phyloP scores from a whole-genome alignment of 2,113 vertebrate genomes.

The Cyanistes caeruleus region DNA sequence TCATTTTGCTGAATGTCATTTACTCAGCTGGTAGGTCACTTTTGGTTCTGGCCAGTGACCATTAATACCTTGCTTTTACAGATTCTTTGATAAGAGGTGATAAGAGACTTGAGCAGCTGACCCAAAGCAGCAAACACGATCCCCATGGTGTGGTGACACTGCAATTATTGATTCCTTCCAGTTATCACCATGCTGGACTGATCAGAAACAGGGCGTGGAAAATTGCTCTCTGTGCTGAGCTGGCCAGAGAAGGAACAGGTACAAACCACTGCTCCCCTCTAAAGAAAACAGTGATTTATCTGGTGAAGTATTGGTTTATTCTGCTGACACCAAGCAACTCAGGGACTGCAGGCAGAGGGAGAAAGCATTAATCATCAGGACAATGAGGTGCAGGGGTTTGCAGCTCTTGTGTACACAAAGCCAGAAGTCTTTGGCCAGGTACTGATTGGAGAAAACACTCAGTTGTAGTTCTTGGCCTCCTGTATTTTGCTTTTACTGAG shows the following conservation, averaged over 20 bases:
- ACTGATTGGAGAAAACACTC: neutral
- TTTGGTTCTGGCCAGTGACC: neutral
- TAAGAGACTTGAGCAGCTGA: neutral
- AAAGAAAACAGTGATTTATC: neutral
- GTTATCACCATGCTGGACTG: neutral
- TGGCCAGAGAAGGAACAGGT: neutral
- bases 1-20: neutral
- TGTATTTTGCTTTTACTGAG: neutral
- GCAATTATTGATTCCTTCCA: neutral
- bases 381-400: neutral
- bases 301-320: neutral
- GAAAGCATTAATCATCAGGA: slow-evolving; percentile 4
- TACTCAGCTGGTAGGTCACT: neutral
- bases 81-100: neutral
- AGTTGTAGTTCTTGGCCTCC: neutral
- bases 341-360: neutral
- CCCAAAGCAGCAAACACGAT: neutral
- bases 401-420: neutral
- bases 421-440: neutral
- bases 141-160: neutral
- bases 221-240: neutral
- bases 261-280: neutral
- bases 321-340: neutral
- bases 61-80: neutral
- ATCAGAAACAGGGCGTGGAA: accelerated